phyloP scores from a whole-genome alignment of 2,888 invertebrate species.

The Dicranocentrus wangi region DNA sequence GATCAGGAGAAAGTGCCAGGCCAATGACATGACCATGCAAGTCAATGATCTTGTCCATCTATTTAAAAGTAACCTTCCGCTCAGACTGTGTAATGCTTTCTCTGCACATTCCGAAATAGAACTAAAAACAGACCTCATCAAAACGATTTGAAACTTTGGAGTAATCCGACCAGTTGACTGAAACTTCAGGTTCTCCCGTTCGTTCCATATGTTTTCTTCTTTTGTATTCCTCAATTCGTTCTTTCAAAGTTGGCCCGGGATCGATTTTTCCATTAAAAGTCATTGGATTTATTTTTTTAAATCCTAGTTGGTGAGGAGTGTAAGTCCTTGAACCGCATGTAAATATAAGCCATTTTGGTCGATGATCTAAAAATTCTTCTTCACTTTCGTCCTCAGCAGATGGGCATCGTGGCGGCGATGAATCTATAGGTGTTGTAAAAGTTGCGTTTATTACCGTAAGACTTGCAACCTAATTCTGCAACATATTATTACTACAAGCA shows the following conservation, averaged over 20 bases:
- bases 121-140: constrained; percentile 62
- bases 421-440: too few species aligned
- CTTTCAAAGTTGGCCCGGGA: constrained; percentile 81
- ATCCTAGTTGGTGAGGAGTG: constrained; percentile 87
- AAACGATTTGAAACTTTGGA: constrained; percentile 63
- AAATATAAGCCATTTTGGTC: constrained; percentile 84
- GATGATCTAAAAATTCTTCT: constrained; percentile 72
- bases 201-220: constrained; percentile 56
- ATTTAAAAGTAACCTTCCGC: not conserved
- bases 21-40: constrained; percentile 90
- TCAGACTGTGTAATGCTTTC: too few species aligned
- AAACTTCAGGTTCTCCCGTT: constrained; percentile 70
- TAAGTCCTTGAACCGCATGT: constrained; percentile 88
- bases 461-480: too few species aligned
- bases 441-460: too few species aligned
- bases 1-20: constrained; percentile 84
- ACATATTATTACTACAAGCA: too few species aligned
- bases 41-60: constrained; percentile 86
- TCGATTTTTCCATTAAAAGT: constrained; percentile 82
- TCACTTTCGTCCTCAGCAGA: constrained; percentile 66
- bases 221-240: constrained; percentile 77
- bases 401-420: constrained; percentile 26
- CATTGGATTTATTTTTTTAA: constrained; percentile 83
- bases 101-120: too few species aligned
- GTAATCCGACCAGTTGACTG: constrained; percentile 65